Base-by-base conservation (phyloP, 2,888 invertebrate species). In the Campoplex capitator region DNA sequence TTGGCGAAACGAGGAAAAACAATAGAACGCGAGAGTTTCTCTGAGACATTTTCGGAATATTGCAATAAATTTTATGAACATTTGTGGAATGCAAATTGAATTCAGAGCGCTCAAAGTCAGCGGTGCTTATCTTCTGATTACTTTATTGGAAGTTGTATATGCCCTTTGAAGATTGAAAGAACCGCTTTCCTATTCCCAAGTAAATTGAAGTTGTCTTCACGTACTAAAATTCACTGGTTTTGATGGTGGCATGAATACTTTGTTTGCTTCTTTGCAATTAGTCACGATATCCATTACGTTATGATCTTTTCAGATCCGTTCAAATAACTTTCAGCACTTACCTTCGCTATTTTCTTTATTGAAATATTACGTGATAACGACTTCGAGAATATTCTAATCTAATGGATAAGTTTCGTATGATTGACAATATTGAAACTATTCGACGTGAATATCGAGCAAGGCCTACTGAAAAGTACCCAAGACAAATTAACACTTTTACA, bases 301-400 rank as follows among this genome's bases (percentile, higher is more conserved):
- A 9, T 28, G 6, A 73, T 54, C 48, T 13, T n/a, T 3, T 70
- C 38, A n/a, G n/a, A 67, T n/a, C 51, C 48, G 35, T 54, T 73
- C 32, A 32, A 62, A 62, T 62, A 73, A 11, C 35, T 35, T 54
- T n/a, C 9, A 54, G 32, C 18, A 32, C 54, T 54, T 54, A n/a
- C 11, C 8, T 18, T n/a, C 35, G 32, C 35, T 32, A 18, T 54
- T 45, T 28, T 54, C 54, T 4, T 54, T 76, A 48, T n/a, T 48
- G 16, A 62, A 78, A 78, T 78, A 54, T 54, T 68, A 23, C 67
- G 68, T 68, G 78, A 78, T 68, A 68, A 78, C 78, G 54, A 54
- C 38, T 54, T 68, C 38, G 38, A 54, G 51, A 38, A 68, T 78
- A 23, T 68, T 54, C 51, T 32, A 9, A 54, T 54, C 75, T 9